phyloP scores from a whole-genome alignment of 2,113 vertebrate genomes.

The Toxostoma redivivum region DNA sequence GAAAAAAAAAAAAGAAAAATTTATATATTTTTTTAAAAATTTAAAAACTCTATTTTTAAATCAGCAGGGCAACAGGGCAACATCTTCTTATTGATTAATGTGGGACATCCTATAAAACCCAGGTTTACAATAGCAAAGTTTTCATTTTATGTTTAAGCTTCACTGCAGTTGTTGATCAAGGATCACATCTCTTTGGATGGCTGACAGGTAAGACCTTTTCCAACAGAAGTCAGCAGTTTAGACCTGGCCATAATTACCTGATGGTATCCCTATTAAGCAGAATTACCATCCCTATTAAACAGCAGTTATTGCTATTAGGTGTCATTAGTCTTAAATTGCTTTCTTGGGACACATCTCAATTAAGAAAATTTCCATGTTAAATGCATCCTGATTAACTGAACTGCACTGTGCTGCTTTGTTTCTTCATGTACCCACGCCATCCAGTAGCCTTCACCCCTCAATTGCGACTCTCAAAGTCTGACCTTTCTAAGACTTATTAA shows the following conservation, averaged over 20 bases:
- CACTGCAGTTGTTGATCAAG: not conserved
- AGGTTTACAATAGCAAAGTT: not conserved
- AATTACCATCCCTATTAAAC: conserved; percentile 54
- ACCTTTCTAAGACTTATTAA: not conserved
- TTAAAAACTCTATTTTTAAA: not conserved
- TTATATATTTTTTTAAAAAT: not conserved
- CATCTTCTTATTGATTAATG: not conserved
- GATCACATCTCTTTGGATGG: not conserved
- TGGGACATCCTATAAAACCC: not conserved
- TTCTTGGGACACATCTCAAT: conserved; percentile 57
- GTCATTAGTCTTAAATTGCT: conserved; percentile 55
- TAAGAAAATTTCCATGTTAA: conserved; percentile 44
- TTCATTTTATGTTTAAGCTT: not conserved
- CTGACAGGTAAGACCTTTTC: not conserved
- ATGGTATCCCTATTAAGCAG: conserved; percentile 34
- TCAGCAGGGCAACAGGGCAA: rapidly evolving
- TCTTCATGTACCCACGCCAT: not conserved
- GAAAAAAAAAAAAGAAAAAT: no score
- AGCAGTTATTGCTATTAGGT: conserved; percentile 47
- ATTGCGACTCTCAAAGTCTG: not conserved
- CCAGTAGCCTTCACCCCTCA: not conserved
- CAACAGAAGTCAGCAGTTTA: not conserved
- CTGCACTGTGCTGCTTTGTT: not conserved
- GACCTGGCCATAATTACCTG: conserved; percentile 46
- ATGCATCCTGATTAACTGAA: conserved; percentile 30